Percentiles rank a stretch among this genome's conserved stretches.
Evolutionary conservation across 35 echinoderm and acorn worm species (phyloP).

Genomic region (Amphiura filiformis): DNA sequence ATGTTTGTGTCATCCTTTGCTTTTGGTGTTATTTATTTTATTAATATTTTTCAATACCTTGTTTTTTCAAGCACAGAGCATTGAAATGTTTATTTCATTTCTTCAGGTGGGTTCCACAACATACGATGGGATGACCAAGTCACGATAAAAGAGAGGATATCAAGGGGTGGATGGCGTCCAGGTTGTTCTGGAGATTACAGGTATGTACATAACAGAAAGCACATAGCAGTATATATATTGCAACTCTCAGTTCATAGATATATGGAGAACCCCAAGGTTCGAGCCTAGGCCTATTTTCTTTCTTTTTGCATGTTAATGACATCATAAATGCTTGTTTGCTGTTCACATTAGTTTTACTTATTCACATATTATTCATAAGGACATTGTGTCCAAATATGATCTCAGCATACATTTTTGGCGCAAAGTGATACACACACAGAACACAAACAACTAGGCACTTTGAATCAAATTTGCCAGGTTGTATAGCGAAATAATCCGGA

Average conservation of each 20-base stretch:
- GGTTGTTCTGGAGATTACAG: too few species aligned
- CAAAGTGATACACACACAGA: too few species aligned
- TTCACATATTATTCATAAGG: too few species aligned
- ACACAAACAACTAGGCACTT: too few species aligned
- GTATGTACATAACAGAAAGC: background rate
- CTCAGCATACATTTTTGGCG: too few species aligned
- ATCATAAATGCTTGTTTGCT: too few species aligned
- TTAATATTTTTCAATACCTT: background rate
- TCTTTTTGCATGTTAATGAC: too few species aligned
- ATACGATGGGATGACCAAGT: constrained; percentile 91
- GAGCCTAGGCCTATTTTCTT: too few species aligned
- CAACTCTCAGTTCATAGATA: background rate
- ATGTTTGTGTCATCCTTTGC: background rate
- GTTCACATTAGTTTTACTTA: background rate
- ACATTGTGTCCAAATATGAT: too few species aligned
- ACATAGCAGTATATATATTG: background rate
- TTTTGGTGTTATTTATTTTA: background rate
- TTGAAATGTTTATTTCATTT: background rate
- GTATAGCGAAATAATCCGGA: too few species aligned
- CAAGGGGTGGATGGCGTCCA: constrained; percentile 28
- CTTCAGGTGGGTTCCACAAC: constrained; percentile 55
- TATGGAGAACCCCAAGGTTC: too few species aligned
- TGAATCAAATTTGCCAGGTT: too few species aligned
- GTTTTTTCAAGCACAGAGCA: background rate
- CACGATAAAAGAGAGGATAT: constrained; percentile 73